phyloP scores from a whole-genome alignment of 2,113 vertebrate genomes.

The Misgurnus mizolepis region DNA sequence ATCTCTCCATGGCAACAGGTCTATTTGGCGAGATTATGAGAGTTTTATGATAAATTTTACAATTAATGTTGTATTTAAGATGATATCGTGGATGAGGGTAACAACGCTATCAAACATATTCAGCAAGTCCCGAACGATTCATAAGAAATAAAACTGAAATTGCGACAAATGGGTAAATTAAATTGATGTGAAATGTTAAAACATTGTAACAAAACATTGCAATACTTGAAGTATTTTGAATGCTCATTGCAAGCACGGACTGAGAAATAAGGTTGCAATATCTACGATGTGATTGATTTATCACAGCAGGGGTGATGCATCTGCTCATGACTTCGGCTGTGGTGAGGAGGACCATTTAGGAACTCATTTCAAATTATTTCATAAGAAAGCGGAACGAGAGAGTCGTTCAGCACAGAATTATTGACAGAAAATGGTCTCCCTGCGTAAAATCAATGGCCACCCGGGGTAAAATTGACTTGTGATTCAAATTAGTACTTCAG shows the following conservation, averaged over 20 bases:
- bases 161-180: conserved; percentile 8
- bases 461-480: conserved; percentile 5
- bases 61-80: background rate
- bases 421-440: conserved; percentile 2
- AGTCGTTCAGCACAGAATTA: conserved; percentile 11
- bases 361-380: background rate
- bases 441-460: conserved; percentile 31
- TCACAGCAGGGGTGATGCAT: background rate
- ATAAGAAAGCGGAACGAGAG: conserved; percentile 10
- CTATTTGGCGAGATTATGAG: background rate
- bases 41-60: background rate
- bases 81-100: background rate
- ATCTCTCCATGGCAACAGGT: background rate
- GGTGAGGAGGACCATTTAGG: background rate
- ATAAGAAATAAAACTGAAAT: conserved; percentile 13
- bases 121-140: background rate
- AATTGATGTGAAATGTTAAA: conserved; percentile 31
- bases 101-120: background rate
- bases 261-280: background rate
- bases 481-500: conserved; percentile 31
- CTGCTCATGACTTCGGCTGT: background rate
- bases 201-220: conserved; percentile 6
- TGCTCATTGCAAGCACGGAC: background rate
- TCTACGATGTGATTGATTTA: background rate
- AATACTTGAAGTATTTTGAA: conserved; percentile 16